phyloP scores from a whole-genome alignment of 2,888 invertebrate species.

The Mylabris sibirica region DNA sequence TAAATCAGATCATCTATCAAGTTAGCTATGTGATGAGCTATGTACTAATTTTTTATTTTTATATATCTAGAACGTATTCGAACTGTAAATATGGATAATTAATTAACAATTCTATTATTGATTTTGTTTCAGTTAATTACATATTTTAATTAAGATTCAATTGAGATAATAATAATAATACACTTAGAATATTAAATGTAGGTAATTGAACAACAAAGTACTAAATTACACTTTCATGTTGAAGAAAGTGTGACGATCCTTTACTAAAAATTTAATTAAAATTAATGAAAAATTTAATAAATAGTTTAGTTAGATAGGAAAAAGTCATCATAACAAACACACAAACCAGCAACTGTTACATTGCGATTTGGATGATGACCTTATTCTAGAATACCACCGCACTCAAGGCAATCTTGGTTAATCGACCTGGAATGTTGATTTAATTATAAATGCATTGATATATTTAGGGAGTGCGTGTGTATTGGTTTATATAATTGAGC shows the following conservation, averaged over 20 bases:
- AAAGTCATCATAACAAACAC: too few relatives aligned
- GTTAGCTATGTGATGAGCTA: too few relatives aligned
- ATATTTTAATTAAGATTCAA: neutral
- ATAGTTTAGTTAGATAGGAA: too few relatives aligned
- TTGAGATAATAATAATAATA: neutral
- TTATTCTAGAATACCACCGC: too few relatives aligned
- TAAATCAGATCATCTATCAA: too few relatives aligned
- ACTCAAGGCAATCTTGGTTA: constrained; percentile 30
- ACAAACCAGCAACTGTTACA: too few relatives aligned
- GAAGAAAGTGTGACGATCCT: constrained; percentile 5
- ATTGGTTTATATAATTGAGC: constrained; percentile 12
- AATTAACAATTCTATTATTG: neutral
- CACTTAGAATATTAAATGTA: neutral
- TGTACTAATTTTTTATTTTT: too few relatives aligned
- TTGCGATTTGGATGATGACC: too few relatives aligned
- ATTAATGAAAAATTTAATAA: too few relatives aligned
- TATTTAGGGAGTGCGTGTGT: constrained; percentile 19
- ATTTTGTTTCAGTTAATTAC: neutral
- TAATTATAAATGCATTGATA: constrained; percentile 35
- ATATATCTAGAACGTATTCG: neutral
- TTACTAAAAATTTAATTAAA: neutral
- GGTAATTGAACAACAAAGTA: neutral
- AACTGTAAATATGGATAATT: neutral
- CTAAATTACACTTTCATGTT: neutral
- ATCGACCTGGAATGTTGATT: constrained; percentile 36